Conservation (phyloP, 1,140 invertebrate species). For the Drosophila mayri region DNA sequence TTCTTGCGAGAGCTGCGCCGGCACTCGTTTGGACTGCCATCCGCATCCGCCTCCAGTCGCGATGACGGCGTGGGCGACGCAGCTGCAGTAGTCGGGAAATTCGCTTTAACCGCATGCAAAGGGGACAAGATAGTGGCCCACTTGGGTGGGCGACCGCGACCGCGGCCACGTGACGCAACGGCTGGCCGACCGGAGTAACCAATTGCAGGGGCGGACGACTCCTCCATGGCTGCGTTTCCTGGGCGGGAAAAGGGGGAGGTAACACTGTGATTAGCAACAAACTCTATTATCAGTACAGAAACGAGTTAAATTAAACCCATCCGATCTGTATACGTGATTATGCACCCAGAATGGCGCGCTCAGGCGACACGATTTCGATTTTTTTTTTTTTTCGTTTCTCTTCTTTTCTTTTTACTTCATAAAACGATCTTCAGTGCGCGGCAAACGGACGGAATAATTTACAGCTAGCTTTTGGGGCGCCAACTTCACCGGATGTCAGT, state of each 20-base stretch:
- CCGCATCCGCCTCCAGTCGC: background rate
- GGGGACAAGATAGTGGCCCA: background rate
- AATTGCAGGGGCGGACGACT: background rate
- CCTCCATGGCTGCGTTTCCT: constrained; percentile 30
- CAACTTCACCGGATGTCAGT: background rate
- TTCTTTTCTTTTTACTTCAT: no score
- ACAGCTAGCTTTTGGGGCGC: constrained; percentile 3
- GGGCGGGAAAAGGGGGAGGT: background rate
- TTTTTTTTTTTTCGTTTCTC: background rate
- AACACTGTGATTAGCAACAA: background rate
- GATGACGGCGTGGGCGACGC: constrained; percentile 4
- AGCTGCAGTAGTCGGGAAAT: background rate
- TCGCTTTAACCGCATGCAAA: background rate
- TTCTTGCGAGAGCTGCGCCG: constrained; percentile 78
- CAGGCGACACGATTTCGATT: background rate
- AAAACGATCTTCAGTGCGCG: background rate
- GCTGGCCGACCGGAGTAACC: background rate
- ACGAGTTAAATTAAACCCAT: background rate
- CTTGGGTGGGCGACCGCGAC: constrained; percentile 40
- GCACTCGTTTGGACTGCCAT: constrained; percentile 43
- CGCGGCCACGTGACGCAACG: constrained; percentile 40
- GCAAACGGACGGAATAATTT: background rate
- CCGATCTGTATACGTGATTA: background rate
- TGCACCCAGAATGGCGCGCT: background rate
- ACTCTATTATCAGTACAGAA: background rate